Base-by-base conservation (phyloP, 2,113 vertebrate genomes). In the Pantherophis guttatus region DNA sequence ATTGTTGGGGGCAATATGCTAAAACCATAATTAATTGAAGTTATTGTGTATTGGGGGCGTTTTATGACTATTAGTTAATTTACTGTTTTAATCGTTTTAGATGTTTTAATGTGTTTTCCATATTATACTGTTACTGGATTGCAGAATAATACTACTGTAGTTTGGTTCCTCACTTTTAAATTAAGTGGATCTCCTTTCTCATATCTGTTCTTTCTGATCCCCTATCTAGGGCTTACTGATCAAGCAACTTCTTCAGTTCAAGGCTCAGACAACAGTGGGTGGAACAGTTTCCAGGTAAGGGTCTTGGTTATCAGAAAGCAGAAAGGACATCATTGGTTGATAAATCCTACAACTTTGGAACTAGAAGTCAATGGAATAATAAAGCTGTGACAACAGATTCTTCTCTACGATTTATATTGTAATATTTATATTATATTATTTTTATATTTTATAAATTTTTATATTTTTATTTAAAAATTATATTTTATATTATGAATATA, bases 201-300 rank as follows among this genome's bases (percentile, higher is more conserved):
- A 91, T 5, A 2, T 33, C 90, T 33, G 1, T 95, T 92, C n/a
- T 94, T 53, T 50, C 86, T 53, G 7, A 70, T 93, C 21, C 88
- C 88, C 85, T 86, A 0, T 48, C 1, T 95, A 99, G 99, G 99
- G 65, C 96, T 99, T 88, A 98, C 98, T 92, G 98, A 99, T 93
- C 98, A 98, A 92, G 95, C 97, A 0, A 97, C 98, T 0, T 70
- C 97, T 85, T 81, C 97, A 85, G 93, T 95, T 92, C 98, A 98
- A 44, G 97, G 97, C 21, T 96, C 97, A 93, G 99, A 99, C 53
- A 94, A 94, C 23, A 95, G 97, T 1, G 97, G 97, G 75, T 99
- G 99, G 99, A 98, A 98, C 96, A 97, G 97, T 92, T 99, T 99
- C 96, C 99, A 99, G 98, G 99, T 99, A 97, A 93, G 12, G 1